Conservation (phyloP, 1,140 invertebrate species). For the Pseudachorutes palmiensis region DNA sequence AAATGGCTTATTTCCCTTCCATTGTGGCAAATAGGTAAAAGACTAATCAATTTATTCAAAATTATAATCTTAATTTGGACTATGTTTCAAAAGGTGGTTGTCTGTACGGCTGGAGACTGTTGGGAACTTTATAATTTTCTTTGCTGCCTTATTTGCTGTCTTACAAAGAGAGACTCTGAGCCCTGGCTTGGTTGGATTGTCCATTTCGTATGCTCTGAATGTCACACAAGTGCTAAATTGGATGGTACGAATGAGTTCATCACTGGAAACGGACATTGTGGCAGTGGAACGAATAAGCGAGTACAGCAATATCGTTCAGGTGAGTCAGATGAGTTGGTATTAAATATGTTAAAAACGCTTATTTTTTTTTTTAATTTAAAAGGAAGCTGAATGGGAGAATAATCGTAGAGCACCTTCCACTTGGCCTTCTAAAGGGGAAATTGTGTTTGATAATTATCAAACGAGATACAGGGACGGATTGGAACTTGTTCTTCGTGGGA, state of each 20-base stretch:
- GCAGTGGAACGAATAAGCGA: slow-evolving; percentile 95
- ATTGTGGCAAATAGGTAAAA: slow-evolving; percentile 42
- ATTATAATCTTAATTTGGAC: no score
- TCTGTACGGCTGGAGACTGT: neutral
- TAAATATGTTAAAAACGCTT: neutral
- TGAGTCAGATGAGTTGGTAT: slow-evolving; percentile 31
- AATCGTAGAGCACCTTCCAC: slow-evolving; percentile 13
- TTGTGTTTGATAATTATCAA: slow-evolving; percentile 48
- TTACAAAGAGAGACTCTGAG: slow-evolving; percentile 42
- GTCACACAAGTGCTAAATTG: slow-evolving; percentile 91
- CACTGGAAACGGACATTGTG: slow-evolving; percentile 95
- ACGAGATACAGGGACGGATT: slow-evolving; percentile 47
- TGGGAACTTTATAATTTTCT: neutral
- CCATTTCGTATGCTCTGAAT: slow-evolving; percentile 48
- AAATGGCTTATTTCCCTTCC: slow-evolving; percentile 42
- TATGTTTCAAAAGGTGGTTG: neutral
- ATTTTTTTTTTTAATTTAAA: slow-evolving; percentile 22
- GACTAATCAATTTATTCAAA: no score
- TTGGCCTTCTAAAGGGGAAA: slow-evolving; percentile 43
- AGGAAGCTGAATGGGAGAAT: slow-evolving; percentile 40
- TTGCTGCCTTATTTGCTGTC: slow-evolving; percentile 42
- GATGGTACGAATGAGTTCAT: slow-evolving; percentile 90
- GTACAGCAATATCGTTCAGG: slow-evolving; percentile 72
- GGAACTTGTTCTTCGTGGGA: slow-evolving; percentile 48
- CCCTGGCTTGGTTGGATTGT: slow-evolving; percentile 48